Conservation (phyloP, 2,797 vertebrate genomes). For the Urocyon cinereoargenteus region DNA sequence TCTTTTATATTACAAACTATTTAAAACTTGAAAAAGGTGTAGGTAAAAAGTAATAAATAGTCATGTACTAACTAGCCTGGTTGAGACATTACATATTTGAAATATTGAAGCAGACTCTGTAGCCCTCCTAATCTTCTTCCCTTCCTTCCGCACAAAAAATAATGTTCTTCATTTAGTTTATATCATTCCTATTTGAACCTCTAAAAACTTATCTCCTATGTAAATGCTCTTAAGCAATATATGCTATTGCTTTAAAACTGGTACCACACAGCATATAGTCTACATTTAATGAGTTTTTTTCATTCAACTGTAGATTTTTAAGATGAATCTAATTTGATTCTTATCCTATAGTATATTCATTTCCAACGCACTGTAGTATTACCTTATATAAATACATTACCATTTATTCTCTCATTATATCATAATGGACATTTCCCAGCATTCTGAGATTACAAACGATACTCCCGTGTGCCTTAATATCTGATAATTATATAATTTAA, state of each 20-base stretch:
- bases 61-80: not conserved
- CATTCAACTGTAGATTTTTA: not conserved
- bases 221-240: not conserved
- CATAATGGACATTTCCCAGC: not conserved
- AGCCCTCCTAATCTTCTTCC: not conserved
- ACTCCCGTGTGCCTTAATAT: not conserved
- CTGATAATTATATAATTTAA: not conserved
- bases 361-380: not conserved
- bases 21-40: not conserved
- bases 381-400: not conserved
- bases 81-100: slow-evolving; percentile 16
- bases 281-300: not conserved
- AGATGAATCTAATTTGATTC: not conserved
- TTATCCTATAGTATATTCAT: not conserved
- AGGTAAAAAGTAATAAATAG: slow-evolving; percentile 37
- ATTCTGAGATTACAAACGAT: not conserved
- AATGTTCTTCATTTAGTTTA: not conserved
- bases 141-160: not conserved
- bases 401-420: not conserved
- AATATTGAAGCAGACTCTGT: not conserved
- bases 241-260: not conserved
- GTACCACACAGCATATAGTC: not conserved
- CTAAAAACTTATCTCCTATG: not conserved
- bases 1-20: slow-evolving; percentile 13
- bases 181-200: not conserved